These are phyloP conservation scores for Brenthis daphne DNA, from an alignment of 2,888 invertebrate genomes.

Conservation along the genomic window DNA sequence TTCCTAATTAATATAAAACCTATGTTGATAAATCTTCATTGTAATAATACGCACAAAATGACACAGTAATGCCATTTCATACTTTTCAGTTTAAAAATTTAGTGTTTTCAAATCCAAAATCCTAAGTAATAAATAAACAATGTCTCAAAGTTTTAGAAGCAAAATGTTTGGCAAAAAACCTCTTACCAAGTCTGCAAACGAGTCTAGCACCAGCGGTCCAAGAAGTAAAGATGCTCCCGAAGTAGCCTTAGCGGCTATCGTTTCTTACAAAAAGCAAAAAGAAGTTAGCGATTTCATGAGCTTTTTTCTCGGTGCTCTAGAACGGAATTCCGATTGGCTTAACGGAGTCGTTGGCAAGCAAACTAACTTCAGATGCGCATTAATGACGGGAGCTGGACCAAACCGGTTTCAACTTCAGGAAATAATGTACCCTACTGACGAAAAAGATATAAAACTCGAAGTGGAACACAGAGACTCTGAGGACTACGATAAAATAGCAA, in stretches of 20 bases:
- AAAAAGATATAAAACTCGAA: conserved; percentile 62
- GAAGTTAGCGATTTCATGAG: conserved; percentile 68
- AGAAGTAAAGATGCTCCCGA: conserved; percentile 56
- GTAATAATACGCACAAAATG: not conserved
- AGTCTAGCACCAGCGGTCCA: conserved; percentile 42
- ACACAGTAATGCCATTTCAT: not conserved
- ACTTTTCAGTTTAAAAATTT: conserved; percentile 55
- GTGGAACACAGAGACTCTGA: conserved; percentile 69
- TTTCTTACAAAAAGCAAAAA: conserved; percentile 66
- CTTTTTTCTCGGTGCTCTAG: conserved; percentile 63
- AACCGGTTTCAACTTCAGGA: conserved; percentile 71
- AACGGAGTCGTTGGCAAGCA: conserved; percentile 63
- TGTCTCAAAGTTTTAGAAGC: conserved; percentile 48
- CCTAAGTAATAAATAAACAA: conserved; percentile 51
- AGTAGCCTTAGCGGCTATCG: conserved; percentile 67
- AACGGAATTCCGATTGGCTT: conserved; percentile 66
- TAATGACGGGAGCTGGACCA: conserved; percentile 70
- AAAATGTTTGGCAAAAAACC: conserved; percentile 45
- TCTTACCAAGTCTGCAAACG: conserved; percentile 49
- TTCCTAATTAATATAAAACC: too few species aligned
- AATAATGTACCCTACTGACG: conserved; percentile 64
- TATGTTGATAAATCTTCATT: too few species aligned
- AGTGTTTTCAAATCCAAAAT: conserved; percentile 51
- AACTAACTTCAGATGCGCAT: conserved; percentile 63
- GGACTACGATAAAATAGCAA: conserved; percentile 68